Evolutionary conservation across 2,888 invertebrate species (phyloP).

Genomic region (Stenichneumon culpator): DNA sequence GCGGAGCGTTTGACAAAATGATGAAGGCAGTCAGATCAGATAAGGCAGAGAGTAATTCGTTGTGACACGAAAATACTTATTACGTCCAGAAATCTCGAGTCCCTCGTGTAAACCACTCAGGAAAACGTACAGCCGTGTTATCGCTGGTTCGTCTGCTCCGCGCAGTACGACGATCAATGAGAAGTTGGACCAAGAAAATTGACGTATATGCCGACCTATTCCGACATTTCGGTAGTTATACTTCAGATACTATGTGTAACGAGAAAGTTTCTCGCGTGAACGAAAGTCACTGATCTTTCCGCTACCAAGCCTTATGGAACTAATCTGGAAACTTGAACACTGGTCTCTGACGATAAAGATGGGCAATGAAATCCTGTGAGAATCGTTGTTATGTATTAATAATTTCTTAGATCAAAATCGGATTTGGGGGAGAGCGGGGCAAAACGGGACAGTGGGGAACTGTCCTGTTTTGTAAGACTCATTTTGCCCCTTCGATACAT

Average conservation of each 20-base stretch:
- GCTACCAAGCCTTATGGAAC: background rate
- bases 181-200: background rate
- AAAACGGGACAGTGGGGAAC: no score
- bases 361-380: background rate
- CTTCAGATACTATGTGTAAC: background rate
- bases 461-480: no score
- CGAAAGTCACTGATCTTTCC: background rate
- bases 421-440: no score
- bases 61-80: conserved; percentile 19
- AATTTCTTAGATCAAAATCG: background rate
- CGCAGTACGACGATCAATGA: background rate
- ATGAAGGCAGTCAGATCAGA: background rate
- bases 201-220: background rate
- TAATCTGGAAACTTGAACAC: background rate
- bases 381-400: background rate
- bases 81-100: background rate
- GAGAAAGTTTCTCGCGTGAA: background rate
- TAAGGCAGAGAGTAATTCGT: conserved; percentile 16
- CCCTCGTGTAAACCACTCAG: conserved; percentile 7
- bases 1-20: conserved; percentile 31
- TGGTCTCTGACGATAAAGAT: background rate
- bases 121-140: conserved; percentile 7
- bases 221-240: background rate
- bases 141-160: conserved; percentile 5
- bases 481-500: no score